Evolutionary conservation across 2,113 vertebrate species (phyloP).

Genomic region (Podiceps cristatus): DNA sequence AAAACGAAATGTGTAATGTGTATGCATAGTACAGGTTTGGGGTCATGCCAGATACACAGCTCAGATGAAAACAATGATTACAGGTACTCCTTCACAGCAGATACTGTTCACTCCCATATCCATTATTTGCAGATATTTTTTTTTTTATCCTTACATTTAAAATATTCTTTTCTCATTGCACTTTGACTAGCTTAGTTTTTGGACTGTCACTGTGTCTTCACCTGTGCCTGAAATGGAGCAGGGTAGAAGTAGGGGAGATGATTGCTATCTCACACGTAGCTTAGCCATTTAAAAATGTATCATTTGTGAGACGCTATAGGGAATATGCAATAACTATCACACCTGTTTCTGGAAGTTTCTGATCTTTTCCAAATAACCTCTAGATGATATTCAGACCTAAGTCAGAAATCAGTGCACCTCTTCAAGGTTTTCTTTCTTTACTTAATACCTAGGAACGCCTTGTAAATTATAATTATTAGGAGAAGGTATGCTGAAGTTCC

Average conservation of each 20-base stretch:
- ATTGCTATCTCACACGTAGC: background rate
- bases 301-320: background rate
- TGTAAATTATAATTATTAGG: background rate
- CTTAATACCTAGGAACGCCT: background rate
- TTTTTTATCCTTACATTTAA: background rate
- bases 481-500: background rate
- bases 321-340: background rate
- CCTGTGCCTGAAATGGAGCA: background rate
- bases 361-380: background rate
- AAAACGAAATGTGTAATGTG: rapidly evolving
- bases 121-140: background rate
- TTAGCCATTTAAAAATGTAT: background rate
- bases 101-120: background rate
- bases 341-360: background rate
- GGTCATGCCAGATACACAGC: background rate
- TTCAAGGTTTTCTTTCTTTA: background rate
- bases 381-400: background rate
- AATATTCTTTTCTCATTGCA: background rate
- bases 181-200: background rate
- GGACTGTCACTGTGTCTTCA: background rate
- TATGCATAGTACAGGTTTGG: background rate
- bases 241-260: background rate
- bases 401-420: background rate
- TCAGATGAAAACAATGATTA: background rate
- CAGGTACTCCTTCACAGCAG: background rate